Conservation (phyloP, 2,888 invertebrate species). For the Andricus curvator region DNA sequence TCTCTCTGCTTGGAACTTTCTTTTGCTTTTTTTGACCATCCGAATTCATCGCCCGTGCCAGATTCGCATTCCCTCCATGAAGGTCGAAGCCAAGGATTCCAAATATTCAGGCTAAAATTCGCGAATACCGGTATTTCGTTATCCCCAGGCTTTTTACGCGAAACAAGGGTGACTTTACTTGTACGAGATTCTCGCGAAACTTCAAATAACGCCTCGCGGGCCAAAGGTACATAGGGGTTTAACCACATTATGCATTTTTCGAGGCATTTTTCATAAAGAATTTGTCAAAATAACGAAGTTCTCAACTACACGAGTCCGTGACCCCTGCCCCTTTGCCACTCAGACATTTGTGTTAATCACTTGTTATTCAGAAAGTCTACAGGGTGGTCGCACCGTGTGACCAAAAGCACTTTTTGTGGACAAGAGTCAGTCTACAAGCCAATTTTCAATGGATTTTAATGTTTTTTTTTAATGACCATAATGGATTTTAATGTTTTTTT, state of each 20-base stretch:
- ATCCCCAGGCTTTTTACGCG: conserved; percentile 26
- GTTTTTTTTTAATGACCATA: too few relatives aligned
- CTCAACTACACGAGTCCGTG: too few relatives aligned
- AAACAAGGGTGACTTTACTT: conserved; percentile 9
- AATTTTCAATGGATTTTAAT: too few relatives aligned
- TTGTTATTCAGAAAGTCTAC: too few relatives aligned
- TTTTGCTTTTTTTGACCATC: background rate
- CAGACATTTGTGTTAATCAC: too few relatives aligned
- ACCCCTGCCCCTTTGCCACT: too few relatives aligned
- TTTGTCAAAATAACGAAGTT: background rate
- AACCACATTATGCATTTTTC: background rate
- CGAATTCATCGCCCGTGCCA: background rate
- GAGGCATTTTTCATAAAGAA: background rate
- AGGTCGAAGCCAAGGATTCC: conserved; percentile 2
- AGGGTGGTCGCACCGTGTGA: too few relatives aligned
- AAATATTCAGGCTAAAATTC: conserved; percentile 24
- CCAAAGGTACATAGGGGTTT: background rate
- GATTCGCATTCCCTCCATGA: background rate
- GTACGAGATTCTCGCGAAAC: background rate
- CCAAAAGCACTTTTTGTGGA: too few relatives aligned
- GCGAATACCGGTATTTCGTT: conserved; percentile 14
- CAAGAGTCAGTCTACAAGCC: too few relatives aligned
- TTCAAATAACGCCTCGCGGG: conserved; percentile 7
- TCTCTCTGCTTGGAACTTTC: background rate
- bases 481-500: too few relatives aligned